These are phyloP conservation scores for Drosophila truncata DNA, from an alignment of 1,140 invertebrate species.

Conservation along the genomic window DNA sequence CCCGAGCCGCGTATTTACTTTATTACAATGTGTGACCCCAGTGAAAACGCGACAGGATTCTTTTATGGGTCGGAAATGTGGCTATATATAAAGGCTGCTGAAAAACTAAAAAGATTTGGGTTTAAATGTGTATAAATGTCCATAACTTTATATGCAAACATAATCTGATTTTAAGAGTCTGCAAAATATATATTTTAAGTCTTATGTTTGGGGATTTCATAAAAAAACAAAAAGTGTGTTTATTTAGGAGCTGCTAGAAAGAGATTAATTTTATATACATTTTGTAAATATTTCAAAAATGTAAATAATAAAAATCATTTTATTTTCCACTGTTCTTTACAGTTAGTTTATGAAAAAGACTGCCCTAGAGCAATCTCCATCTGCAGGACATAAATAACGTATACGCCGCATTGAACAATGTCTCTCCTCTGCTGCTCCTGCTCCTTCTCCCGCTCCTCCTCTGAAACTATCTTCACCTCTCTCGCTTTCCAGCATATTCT, in stretches of 20 bases:
- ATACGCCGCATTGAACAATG: slow-evolving; percentile 73
- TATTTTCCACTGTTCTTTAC: slow-evolving; percentile 13
- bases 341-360: slow-evolving; percentile 45
- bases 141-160: neutral
- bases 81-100: slow-evolving; percentile 16
- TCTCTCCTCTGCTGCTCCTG: slow-evolving; percentile 3
- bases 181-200: neutral
- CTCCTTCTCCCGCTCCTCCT: neutral
- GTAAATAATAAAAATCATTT: neutral
- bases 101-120: slow-evolving; percentile 18
- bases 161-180: slow-evolving; percentile 2
- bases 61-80: slow-evolving; percentile 17
- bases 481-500: slow-evolving; percentile 48
- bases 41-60: slow-evolving; percentile 28
- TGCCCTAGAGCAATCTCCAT: slow-evolving; percentile 48
- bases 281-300: neutral
- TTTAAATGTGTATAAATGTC: neutral
- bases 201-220: too few species aligned
- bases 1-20: slow-evolving; percentile 41
- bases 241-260: neutral
- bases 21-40: slow-evolving; percentile 51
- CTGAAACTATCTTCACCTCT: slow-evolving; percentile 15
- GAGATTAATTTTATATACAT: neutral
- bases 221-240: too few species aligned
- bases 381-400: slow-evolving; percentile 78